These are phyloP conservation scores for Vulpes lagopus DNA, from an alignment of 2,113 vertebrate species.

Conservation along the genomic window DNA sequence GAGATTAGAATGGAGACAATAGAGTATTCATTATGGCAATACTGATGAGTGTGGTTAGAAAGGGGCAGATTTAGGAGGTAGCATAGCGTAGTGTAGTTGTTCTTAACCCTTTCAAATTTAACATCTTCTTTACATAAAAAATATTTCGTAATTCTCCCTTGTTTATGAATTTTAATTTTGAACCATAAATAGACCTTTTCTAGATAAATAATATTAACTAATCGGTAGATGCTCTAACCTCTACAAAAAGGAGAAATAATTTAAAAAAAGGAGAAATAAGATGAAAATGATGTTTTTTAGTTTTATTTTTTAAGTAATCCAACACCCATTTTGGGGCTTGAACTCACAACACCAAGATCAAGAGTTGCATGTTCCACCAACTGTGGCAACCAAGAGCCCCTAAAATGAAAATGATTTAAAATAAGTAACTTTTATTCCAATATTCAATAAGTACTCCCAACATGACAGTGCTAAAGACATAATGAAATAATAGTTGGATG, in stretches of 20 bases:
- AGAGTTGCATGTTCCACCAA: background rate
- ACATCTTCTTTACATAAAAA: background rate
- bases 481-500: background rate
- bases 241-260: background rate
- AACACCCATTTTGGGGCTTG: background rate
- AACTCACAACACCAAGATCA: background rate
- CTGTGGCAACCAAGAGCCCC: background rate
- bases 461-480: background rate
- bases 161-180: background rate
- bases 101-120: background rate
- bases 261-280: background rate
- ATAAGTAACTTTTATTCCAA: background rate
- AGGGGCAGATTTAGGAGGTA: background rate
- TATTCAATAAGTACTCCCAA: background rate
- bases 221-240: background rate
- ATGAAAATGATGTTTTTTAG: background rate
- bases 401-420: constrained; percentile 4
- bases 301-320: background rate
- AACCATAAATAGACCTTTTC: background rate
- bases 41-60: background rate
- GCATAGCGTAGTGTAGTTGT: background rate
- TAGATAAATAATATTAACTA: background rate
- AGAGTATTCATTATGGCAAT: background rate
- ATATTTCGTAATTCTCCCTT: background rate
- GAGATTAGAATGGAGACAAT: background rate